phyloP scores from a whole-genome alignment of 2,113 vertebrate genomes.

The Hipposideros armiger region DNA sequence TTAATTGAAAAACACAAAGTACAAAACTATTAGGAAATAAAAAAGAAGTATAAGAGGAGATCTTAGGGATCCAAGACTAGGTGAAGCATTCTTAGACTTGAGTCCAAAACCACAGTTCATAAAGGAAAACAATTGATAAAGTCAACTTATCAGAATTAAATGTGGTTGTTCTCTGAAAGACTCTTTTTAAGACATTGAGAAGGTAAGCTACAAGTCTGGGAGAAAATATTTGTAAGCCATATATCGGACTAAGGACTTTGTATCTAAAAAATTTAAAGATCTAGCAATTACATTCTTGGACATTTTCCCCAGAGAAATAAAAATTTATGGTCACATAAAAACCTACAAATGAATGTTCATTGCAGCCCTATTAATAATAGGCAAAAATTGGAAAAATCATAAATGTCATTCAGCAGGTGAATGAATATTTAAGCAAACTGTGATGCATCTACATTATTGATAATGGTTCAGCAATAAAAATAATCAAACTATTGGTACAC shows the following conservation, averaged over 20 bases:
- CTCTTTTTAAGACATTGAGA: neutral
- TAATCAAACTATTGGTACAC: neutral
- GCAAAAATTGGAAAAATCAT: neutral
- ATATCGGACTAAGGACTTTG: neutral
- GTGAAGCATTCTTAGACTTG: neutral
- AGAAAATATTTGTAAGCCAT: neutral
- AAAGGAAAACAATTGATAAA: neutral
- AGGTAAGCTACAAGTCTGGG: neutral
- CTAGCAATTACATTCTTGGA: neutral
- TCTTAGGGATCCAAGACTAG: neutral
- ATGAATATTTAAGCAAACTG: neutral
- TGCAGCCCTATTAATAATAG: neutral
- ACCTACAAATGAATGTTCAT: neutral
- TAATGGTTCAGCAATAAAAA: neutral
- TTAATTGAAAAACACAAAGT: neutral
- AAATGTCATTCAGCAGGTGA: neutral
- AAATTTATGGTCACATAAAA: neutral
- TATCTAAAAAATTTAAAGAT: neutral
- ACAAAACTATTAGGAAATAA: neutral
- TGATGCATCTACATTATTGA: neutral
- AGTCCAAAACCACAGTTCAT: neutral
- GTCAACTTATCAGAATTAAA: neutral
- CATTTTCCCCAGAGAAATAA: neutral
- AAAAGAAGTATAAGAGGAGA: neutral
- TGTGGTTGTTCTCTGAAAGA: neutral